phyloP scores from a whole-genome alignment of 2,888 invertebrate genomes.

The Perizoma affinitatum region DNA sequence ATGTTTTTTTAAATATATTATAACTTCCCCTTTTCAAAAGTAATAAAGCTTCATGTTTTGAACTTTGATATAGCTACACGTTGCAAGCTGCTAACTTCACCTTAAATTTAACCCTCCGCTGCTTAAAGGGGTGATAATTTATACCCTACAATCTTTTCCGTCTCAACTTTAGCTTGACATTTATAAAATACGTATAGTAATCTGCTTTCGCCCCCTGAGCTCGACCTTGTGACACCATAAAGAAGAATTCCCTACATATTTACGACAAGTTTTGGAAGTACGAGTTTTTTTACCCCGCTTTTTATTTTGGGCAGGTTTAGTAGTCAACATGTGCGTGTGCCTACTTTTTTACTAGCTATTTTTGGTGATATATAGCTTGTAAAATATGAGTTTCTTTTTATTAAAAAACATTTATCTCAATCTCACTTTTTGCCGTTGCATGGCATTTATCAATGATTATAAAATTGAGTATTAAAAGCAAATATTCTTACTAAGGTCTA shows the following conservation, averaged over 20 bases:
- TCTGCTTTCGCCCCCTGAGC: constrained; percentile 36
- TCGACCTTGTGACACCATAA: constrained; percentile 40
- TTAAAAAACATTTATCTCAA: constrained; percentile 40
- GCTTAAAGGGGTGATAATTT: constrained; percentile 38
- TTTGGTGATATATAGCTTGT: constrained; percentile 9
- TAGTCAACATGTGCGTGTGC: constrained; percentile 29
- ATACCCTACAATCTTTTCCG: constrained; percentile 42
- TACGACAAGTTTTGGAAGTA: constrained; percentile 38
- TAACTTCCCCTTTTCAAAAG: constrained; percentile 35
- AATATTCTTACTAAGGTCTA: no score
- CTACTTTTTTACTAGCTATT: constrained; percentile 32
- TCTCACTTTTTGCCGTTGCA: no score
- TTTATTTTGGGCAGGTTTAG: constrained; percentile 31
- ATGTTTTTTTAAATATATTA: no score
- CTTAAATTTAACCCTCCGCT: constrained; percentile 35
- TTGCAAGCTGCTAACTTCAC: constrained; percentile 33
- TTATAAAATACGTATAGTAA: constrained; percentile 41
- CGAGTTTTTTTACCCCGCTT: constrained; percentile 28
- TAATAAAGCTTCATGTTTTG: constrained; percentile 20
- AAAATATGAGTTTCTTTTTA: constrained; percentile 22
- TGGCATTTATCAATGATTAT: no score
- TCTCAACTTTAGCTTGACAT: constrained; percentile 44
- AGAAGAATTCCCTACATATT: constrained; percentile 40
- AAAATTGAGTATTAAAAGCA: no score
- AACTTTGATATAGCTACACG: constrained; percentile 23